A percentile compares a stretch with the other conserved stretches of the same genome.
Evolutionary conservation across 2,797 vertebrate species (phyloP).

Genomic region (Oreochromis mossambicus): DNA sequence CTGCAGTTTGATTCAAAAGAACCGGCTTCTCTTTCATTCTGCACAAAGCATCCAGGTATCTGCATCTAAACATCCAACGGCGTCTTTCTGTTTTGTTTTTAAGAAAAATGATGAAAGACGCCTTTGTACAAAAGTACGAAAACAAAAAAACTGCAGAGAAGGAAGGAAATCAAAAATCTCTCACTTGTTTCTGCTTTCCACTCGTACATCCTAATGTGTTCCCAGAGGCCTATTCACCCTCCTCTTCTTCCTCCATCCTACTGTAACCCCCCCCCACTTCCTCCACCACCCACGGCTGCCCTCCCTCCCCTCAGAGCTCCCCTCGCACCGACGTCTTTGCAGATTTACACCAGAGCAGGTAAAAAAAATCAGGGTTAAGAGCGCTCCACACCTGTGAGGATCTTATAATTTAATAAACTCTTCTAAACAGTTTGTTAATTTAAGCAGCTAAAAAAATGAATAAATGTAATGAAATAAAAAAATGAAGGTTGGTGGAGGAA

Average conservation of each 20-base stretch:
- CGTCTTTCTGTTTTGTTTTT: constrained; percentile 30
- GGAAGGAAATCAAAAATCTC: constrained; percentile 31
- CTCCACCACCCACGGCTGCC: constrained; percentile 25
- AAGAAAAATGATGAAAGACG: constrained; percentile 69
- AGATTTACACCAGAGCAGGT: constrained; percentile 6
- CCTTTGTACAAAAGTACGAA: constrained; percentile 64
- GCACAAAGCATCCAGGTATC: constrained; percentile 63
- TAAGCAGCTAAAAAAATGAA: neutral
- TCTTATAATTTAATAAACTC: neutral
- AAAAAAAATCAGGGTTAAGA: neutral
- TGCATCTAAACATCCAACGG: constrained; percentile 69
- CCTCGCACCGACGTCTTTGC: neutral
- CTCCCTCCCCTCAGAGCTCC: neutral
- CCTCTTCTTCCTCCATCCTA: constrained; percentile 26
- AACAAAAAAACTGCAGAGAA: constrained; percentile 5
- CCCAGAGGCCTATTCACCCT: constrained; percentile 69
- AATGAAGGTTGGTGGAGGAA: neutral
- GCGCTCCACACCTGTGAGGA: neutral
- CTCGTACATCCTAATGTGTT: constrained; percentile 79
- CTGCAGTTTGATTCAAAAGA: constrained; percentile 38
- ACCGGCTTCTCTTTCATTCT: constrained; percentile 49
- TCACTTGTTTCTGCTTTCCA: constrained; percentile 66
- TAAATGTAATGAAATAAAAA: fast-evolving
- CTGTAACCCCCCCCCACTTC: constrained; percentile 22
- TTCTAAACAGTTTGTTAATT: neutral